Evolutionary conservation across 2,113 vertebrate species (phyloP).

Genomic region (Melanostigma gelatinosum): DNA sequence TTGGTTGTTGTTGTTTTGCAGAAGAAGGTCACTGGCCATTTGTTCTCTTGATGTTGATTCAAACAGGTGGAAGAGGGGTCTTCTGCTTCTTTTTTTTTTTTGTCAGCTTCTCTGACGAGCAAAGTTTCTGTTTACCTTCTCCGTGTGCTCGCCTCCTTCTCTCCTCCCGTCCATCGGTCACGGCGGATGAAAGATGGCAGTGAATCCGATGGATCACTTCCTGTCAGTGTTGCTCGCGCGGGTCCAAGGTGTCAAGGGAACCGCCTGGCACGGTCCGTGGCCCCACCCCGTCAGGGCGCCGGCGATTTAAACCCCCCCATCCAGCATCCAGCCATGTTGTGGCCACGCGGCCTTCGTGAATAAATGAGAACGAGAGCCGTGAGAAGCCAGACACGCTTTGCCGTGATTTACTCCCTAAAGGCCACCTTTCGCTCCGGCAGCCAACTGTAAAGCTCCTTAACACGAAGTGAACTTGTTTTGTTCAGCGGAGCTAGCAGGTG

Average conservation of each 20-base stretch:
- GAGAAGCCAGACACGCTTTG: slow-evolving; percentile 42
- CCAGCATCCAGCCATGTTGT: slow-evolving; percentile 44
- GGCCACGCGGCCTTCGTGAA: slow-evolving; percentile 62
- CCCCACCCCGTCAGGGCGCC: slow-evolving; percentile 32
- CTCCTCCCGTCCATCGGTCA: not conserved
- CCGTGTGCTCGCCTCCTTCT: not conserved
- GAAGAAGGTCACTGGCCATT: slow-evolving; percentile 36
- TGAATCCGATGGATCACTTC: slow-evolving; percentile 53
- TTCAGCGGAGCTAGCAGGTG: slow-evolving; percentile 48
- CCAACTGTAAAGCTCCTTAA: slow-evolving; percentile 44
- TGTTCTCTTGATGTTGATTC: slow-evolving; percentile 24
- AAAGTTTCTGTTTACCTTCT: slow-evolving; percentile 7
- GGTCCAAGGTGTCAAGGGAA: slow-evolving; percentile 69
- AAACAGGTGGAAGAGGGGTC: slow-evolving; percentile 23
- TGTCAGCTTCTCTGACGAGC: not conserved
- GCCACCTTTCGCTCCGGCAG: slow-evolving; percentile 38
- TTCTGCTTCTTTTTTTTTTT: not conserved
- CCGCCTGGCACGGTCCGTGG: slow-evolving; percentile 51
- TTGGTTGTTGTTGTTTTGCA: slow-evolving; percentile 23
- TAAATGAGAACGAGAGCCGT: slow-evolving; percentile 48
- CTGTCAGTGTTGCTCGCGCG: slow-evolving; percentile 59
- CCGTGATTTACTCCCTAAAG: slow-evolving; percentile 58
- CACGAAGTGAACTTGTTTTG: slow-evolving; percentile 63
- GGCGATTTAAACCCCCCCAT: slow-evolving; percentile 51
- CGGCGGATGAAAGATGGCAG: slow-evolving; percentile 12